A percentile compares a stretch with the other conserved stretches of the same genome.
phyloP scores from a whole-genome alignment of 2,797 vertebrate genomes.

The Anguilla megastoma region DNA sequence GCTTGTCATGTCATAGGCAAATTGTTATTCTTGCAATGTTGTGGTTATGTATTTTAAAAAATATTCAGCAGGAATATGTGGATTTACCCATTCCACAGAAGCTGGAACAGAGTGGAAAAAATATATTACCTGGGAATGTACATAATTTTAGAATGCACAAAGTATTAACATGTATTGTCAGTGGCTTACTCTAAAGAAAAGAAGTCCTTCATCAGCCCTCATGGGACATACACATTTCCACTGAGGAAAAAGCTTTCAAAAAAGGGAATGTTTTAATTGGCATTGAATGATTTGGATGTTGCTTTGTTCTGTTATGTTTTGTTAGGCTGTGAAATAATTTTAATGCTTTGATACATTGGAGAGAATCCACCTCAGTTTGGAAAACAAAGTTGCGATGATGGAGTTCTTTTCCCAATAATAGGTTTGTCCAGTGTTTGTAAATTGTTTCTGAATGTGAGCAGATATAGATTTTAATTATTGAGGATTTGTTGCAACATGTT shows the following conservation, averaged over 20 bases:
- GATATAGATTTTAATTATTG: neutral
- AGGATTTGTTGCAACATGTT: neutral
- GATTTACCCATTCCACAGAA: neutral
- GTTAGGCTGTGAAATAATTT: constrained; percentile 11
- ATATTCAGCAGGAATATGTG: neutral
- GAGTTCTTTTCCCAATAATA: neutral
- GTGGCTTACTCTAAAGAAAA: neutral
- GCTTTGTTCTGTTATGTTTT: constrained; percentile 25
- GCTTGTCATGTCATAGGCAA: neutral
- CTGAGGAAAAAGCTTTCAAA: neutral
- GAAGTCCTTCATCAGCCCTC: neutral
- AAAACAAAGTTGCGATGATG: neutral
- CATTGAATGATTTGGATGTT: neutral
- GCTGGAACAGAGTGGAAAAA: neutral
- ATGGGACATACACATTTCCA: constrained; percentile 3
- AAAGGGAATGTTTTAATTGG: neutral
- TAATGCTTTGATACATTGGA: neutral
- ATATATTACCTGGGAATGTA: neutral
- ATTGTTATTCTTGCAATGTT: neutral
- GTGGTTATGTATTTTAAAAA: neutral
- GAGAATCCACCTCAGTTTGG: constrained; percentile 12
- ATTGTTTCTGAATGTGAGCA: neutral
- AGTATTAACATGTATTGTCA: neutral
- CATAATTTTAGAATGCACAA: neutral
- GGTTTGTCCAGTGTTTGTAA: neutral